Percentiles rank a stretch among this genome's conserved stretches.
phyloP scores from a whole-genome alignment of 2,888 invertebrate species.

The Heliconius sara region DNA sequence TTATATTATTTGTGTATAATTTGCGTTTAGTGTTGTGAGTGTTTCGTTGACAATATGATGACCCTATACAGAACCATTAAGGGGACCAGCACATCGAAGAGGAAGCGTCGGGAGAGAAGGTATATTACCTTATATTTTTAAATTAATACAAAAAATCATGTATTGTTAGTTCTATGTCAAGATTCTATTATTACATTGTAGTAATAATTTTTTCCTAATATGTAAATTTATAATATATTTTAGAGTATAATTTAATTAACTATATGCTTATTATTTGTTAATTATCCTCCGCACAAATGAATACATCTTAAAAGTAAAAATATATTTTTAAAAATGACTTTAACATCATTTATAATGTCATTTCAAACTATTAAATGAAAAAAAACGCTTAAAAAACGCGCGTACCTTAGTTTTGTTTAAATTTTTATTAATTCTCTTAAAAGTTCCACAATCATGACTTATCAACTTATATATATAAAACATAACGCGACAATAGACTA shows the following conservation, averaged over 20 bases:
- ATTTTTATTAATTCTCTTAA: no score
- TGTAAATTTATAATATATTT: not conserved
- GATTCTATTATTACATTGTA: no score
- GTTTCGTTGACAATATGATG: conserved; percentile 76
- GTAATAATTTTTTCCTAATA: no score
- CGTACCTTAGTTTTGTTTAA: no score
- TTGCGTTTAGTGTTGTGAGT: conserved; percentile 49
- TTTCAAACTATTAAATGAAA: no score
- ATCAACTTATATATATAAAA: not conserved
- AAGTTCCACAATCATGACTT: not conserved
- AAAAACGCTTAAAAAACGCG: no score
- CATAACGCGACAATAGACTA: no score
- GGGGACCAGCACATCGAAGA: conserved; percentile 79
- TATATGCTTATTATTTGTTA: not conserved
- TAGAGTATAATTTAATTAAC: not conserved
- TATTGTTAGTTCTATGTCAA: not conserved
- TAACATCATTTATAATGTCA: no score
- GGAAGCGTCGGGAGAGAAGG: conserved; percentile 82
- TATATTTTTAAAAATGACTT: no score
- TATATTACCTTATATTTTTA: conserved; percentile 46
- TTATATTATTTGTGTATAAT: conserved; percentile 40
- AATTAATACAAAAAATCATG: not conserved
- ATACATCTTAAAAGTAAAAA: not conserved
- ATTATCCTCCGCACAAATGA: not conserved
- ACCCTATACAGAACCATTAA: conserved; percentile 84